Percentiles rank a stretch among this genome's conserved stretches.
Conservation (phyloP, 2,797 vertebrate genomes). For the Naso thynnoides region DNA sequence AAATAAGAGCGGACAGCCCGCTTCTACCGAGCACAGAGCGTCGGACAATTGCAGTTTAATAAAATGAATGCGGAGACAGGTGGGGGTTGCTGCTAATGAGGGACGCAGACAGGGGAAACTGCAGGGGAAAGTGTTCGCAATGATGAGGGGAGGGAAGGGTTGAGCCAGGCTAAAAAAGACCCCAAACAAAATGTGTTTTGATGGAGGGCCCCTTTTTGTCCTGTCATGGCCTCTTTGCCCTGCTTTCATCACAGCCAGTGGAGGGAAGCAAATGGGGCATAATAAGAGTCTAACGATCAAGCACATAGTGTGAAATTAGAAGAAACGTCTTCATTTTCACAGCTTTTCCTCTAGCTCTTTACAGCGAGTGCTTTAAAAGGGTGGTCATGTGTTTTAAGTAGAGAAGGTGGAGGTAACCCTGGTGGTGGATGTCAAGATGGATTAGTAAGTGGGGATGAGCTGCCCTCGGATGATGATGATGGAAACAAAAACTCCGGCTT, state of each 20-base stretch:
- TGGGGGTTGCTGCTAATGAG: slow-evolving; percentile 79
- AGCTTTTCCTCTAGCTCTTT: slow-evolving; percentile 62
- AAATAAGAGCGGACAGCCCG: slow-evolving; percentile 70
- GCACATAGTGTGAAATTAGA: slow-evolving; percentile 84
- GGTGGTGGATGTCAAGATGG: slow-evolving; percentile 62
- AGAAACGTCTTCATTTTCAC: slow-evolving; percentile 89
- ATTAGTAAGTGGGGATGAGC: slow-evolving; percentile 65
- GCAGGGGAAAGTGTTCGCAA: slow-evolving; percentile 69
- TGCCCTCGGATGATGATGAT: slow-evolving; percentile 49
- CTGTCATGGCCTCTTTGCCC: slow-evolving; percentile 81
- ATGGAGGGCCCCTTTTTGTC: slow-evolving; percentile 87
- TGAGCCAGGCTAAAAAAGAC: slow-evolving; percentile 68
- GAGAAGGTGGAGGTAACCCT: slow-evolving; percentile 67
- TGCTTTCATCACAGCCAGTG: slow-evolving; percentile 84
- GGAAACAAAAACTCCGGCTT: slow-evolving; percentile 51
- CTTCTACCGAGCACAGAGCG: slow-evolving; percentile 56
- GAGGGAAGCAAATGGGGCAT: slow-evolving; percentile 86
- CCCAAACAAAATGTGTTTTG: slow-evolving; percentile 85
- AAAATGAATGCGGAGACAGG: slow-evolving; percentile 73
- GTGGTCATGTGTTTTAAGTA: slow-evolving; percentile 80
- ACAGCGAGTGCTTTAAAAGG: slow-evolving; percentile 56
- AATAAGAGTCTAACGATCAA: slow-evolving; percentile 89
- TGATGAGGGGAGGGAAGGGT: slow-evolving; percentile 48
- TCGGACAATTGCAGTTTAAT: slow-evolving; percentile 76
- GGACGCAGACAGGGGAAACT: slow-evolving; percentile 61